These are phyloP conservation scores for Ceratotherium simum DNA, from an alignment of 2,113 vertebrate genomes.

Conservation along the genomic window DNA sequence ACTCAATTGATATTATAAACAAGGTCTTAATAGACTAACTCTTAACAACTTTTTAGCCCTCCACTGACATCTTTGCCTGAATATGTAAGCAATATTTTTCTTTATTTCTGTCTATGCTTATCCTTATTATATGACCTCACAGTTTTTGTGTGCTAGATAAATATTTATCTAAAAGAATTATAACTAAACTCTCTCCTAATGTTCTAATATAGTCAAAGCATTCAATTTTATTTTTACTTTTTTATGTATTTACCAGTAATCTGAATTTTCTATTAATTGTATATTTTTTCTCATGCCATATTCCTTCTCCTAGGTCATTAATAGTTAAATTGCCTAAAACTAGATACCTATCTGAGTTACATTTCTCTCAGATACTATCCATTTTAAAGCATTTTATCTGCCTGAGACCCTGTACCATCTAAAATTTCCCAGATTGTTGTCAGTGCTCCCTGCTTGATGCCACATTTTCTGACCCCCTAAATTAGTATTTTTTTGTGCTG, in stretches of 20 bases:
- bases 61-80: background rate
- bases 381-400: conserved; percentile 15
- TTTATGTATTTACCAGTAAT: background rate
- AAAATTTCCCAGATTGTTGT: background rate
- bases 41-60: background rate
- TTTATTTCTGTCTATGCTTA: background rate
- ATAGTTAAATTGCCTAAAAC: conserved; percentile 7
- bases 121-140: background rate
- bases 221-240: conserved; percentile 2
- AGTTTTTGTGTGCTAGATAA: background rate
- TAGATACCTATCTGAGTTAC: background rate
- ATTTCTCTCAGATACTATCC: background rate
- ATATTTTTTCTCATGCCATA: background rate
- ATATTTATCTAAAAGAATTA: background rate
- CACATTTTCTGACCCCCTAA: background rate
- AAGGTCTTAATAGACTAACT: background rate
- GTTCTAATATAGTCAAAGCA: background rate
- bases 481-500: conserved; percentile 57
- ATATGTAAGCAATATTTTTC: background rate
- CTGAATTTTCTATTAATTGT: conserved; percentile 16
- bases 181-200: background rate
- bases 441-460: background rate
- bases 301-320: background rate
- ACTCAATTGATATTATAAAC: background rate
- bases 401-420: background rate